A percentile compares a stretch with the other conserved stretches of the same genome.
These are phyloP conservation scores for Penaeus japonicus DNA, from an alignment of 1,140 invertebrate genomes.

Conservation along the genomic window DNA sequence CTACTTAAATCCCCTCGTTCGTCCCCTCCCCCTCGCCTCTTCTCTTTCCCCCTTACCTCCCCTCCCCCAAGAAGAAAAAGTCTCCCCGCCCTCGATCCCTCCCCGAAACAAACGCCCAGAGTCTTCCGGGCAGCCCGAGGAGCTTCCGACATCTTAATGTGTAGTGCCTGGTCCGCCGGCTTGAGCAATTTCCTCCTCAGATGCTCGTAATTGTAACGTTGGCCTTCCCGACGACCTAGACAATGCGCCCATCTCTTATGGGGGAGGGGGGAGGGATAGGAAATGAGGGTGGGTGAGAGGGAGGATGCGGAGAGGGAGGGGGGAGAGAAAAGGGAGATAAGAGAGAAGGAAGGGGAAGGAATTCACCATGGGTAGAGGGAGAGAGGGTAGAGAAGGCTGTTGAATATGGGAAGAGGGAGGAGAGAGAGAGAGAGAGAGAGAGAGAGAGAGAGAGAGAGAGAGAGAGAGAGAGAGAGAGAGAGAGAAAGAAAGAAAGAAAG, in stretches of 20 bases:
- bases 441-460: too few relatives aligned
- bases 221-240: background rate
- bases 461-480: too few relatives aligned
- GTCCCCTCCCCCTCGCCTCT: background rate
- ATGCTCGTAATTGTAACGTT: slow-evolving; percentile 27
- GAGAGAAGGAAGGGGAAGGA: background rate
- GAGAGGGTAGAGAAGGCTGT: background rate
- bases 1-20: background rate
- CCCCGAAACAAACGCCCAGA: too few relatives aligned
- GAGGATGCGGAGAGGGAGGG: background rate
- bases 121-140: slow-evolving; percentile 16
- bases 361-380: background rate
- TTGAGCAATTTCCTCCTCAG: slow-evolving; percentile 14
- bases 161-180: background rate
- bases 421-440: too few relatives aligned
- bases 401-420: background rate
- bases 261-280: background rate
- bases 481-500: too few relatives aligned
- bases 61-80: background rate
- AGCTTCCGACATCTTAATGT: slow-evolving; percentile 22
- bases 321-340: background rate
- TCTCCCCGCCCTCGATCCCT: too few relatives aligned
- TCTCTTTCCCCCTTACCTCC: background rate
- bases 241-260: background rate
- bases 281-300: background rate